A percentile compares a stretch with the other conserved stretches of the same genome.
phyloP scores from a whole-genome alignment of 1,140 invertebrate genomes.

The Phenacoccus solenopsis region DNA sequence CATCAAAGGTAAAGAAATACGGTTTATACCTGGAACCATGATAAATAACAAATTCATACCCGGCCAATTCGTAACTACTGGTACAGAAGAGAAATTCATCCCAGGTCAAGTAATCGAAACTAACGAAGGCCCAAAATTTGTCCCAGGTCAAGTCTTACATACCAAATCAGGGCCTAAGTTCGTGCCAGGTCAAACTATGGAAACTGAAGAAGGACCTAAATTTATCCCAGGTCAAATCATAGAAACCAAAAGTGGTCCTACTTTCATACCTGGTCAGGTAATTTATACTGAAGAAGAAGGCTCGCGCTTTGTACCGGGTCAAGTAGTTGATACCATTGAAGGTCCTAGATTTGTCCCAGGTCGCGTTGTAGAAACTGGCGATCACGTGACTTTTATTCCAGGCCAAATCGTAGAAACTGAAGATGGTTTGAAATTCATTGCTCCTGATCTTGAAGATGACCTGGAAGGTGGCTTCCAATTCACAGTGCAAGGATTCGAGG shows the following conservation, averaged over 20 bases:
- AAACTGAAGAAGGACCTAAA: slow-evolving; percentile 49
- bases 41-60: slow-evolving; percentile 52
- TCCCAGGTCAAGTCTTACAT: slow-evolving; percentile 57
- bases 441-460: slow-evolving; percentile 50
- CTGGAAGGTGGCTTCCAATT: slow-evolving; percentile 48
- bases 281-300: slow-evolving; percentile 55
- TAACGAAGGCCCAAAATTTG: slow-evolving; percentile 44
- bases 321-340: slow-evolving; percentile 56
- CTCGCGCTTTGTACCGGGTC: slow-evolving; percentile 54
- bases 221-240: slow-evolving; percentile 60
- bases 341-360: slow-evolving; percentile 61
- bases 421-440: slow-evolving; percentile 54
- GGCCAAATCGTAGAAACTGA: slow-evolving; percentile 58
- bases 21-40: slow-evolving; percentile 55
- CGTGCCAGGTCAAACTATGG: slow-evolving; percentile 54
- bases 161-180: slow-evolving; percentile 52
- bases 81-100: slow-evolving; percentile 53
- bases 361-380: slow-evolving; percentile 49
- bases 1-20: slow-evolving; percentile 45
- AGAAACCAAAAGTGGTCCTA: slow-evolving; percentile 54
- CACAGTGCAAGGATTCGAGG: slow-evolving; percentile 60
- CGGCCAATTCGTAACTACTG: slow-evolving; percentile 53
- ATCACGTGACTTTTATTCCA: slow-evolving; percentile 53
- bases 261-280: slow-evolving; percentile 60
- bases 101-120: slow-evolving; percentile 46